These are phyloP conservation scores for Diuraphis noxia DNA, from an alignment of 1,140 invertebrate species.

Conservation along the genomic window DNA sequence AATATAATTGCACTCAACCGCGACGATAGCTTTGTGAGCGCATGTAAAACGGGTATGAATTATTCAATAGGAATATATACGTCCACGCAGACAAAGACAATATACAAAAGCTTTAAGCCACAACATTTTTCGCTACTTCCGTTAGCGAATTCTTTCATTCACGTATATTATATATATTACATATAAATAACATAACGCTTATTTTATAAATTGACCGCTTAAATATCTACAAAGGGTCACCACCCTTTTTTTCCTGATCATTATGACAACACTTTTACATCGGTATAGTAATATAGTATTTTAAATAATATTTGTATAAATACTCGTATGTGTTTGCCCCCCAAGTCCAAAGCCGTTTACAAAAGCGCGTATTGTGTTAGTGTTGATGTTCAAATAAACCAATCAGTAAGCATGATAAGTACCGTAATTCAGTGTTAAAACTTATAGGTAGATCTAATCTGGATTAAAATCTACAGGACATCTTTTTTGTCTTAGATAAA, in stretches of 20 bases:
- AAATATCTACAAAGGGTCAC: not conserved
- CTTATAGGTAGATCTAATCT: too few relatives aligned
- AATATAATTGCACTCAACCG: slow-evolving; percentile 17
- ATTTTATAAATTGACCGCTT: not conserved
- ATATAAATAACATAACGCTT: not conserved
- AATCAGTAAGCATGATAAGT: too few relatives aligned
- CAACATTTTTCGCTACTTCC: not conserved
- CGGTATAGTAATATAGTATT: too few relatives aligned
- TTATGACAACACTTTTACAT: too few relatives aligned
- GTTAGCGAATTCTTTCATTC: not conserved
- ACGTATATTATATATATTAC: not conserved
- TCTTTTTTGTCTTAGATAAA: too few relatives aligned
- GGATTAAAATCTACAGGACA: too few relatives aligned
- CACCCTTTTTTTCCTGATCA: not conserved
- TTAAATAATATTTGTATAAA: too few relatives aligned
- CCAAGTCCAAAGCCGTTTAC: too few relatives aligned
- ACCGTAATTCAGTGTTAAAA: too few relatives aligned
- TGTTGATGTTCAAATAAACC: too few relatives aligned
- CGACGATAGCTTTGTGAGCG: slow-evolving; percentile 17
- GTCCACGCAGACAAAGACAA: not conserved
- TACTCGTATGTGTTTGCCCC: too few relatives aligned
- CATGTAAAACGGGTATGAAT: slow-evolving; percentile 3
- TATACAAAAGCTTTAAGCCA: not conserved
- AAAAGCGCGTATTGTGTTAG: too few relatives aligned
- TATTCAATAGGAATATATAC: slow-evolving; percentile 40